phyloP scores from a whole-genome alignment of 2,797 vertebrate genomes.

The Phylloscopus collybita region DNA sequence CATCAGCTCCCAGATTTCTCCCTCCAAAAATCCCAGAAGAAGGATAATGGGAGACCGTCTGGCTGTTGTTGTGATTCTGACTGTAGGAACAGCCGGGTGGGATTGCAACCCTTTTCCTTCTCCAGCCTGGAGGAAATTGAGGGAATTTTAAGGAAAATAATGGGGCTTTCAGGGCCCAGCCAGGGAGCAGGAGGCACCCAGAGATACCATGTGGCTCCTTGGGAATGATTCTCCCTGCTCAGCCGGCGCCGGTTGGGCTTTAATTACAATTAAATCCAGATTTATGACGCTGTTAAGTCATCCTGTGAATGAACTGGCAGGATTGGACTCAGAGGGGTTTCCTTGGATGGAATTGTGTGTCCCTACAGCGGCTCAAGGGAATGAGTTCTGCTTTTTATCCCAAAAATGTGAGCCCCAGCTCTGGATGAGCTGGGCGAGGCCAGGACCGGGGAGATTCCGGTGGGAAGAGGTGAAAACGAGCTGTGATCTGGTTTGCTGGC shows the following conservation, averaged over 20 bases:
- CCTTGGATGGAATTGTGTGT: not conserved
- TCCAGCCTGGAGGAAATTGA: not conserved
- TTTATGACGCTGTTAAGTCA: not conserved
- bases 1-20: not conserved
- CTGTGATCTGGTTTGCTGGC: not conserved
- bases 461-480: not conserved
- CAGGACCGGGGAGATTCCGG: not conserved
- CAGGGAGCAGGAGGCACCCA: accelerated
- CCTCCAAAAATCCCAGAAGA: not conserved
- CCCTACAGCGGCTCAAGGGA: accelerated
- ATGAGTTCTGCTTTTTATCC: not conserved
- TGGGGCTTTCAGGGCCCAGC: not conserved
- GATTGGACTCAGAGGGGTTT: not conserved
- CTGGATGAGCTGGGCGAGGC: not conserved
- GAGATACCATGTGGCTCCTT: not conserved
- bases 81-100: not conserved
- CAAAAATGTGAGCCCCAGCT: not conserved
- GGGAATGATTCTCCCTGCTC: not conserved
- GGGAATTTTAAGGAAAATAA: not conserved
- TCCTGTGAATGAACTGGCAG: not conserved
- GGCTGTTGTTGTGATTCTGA: not conserved
- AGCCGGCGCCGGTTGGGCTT: not conserved
- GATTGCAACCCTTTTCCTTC: not conserved
- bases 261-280: not conserved
- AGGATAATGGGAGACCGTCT: not conserved